Percentiles rank a stretch among this genome's conserved stretches.
phyloP scores from a whole-genome alignment of 37 sponge, comb jelly and placozoan genomes.

The Chondrilla cf. caribensis region DNA sequence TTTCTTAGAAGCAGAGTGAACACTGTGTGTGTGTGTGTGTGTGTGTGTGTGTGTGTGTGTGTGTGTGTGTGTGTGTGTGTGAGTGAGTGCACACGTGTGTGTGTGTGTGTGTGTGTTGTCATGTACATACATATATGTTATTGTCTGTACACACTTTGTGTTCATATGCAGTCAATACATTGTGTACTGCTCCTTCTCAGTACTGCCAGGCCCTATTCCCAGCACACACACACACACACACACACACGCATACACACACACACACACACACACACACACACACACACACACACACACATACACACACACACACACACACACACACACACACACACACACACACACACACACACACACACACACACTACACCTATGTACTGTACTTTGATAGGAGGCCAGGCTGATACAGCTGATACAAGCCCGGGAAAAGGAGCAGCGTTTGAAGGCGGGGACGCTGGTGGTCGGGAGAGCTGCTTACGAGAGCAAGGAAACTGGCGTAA shows the following conservation, averaged over 20 bases:
- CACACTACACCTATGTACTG: not conserved
- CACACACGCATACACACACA: too few relatives aligned
- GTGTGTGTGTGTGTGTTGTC: not conserved
- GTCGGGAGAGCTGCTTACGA: slow-evolving; percentile 34
- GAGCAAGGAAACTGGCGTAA: not conserved
- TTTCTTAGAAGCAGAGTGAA: too few relatives aligned
- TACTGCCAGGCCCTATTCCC: slow-evolving; percentile 72
- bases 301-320: too few relatives aligned
- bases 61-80: not conserved
- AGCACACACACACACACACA: not conserved
- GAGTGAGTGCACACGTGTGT: not conserved
- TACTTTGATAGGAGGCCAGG: not conserved
- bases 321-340: too few relatives aligned
- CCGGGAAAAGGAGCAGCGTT: slow-evolving; percentile 47
- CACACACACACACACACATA: too few relatives aligned
- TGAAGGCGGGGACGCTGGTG: slow-evolving; percentile 61
- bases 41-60: too few relatives aligned
- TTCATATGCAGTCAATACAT: not conserved
- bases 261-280: too few relatives aligned
- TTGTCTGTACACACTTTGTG: not conserved
- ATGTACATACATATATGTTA: not conserved
- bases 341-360: too few relatives aligned
- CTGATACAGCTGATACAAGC: slow-evolving; percentile 5
- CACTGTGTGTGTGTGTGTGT: too few relatives aligned
- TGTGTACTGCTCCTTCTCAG: too few relatives aligned